Conservation (phyloP, 2,113 vertebrate genomes). For the Nymphicus hollandicus region DNA sequence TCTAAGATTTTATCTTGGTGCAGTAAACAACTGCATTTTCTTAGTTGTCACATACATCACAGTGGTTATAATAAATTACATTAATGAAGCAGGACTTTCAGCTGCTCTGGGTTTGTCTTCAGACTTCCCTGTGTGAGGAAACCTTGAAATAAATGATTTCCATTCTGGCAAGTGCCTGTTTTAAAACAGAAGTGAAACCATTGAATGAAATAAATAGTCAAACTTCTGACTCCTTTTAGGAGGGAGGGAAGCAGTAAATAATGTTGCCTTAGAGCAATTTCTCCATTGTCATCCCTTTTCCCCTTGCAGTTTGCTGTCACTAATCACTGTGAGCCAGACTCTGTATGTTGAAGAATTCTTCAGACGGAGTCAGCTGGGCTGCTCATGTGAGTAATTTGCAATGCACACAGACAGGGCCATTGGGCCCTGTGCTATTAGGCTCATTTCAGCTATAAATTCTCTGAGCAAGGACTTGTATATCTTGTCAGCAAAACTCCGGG, state of each 20-base stretch:
- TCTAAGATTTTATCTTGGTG: neutral
- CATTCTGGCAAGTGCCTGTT: neutral
- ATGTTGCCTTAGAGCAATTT: neutral
- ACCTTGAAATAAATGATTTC: neutral
- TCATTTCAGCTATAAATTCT: neutral
- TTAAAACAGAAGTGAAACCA: neutral
- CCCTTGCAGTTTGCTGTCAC: neutral
- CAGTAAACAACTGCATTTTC: neutral
- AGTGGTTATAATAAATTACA: neutral
- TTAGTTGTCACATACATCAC: neutral
- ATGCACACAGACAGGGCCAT: neutral
- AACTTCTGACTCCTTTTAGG: neutral
- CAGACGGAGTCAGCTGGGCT: neutral
- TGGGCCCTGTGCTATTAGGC: neutral
- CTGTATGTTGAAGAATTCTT: neutral
- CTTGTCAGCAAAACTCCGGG: neutral
- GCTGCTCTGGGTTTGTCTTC: neutral
- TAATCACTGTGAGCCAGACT: neutral
- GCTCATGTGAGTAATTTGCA: conserved; percentile 24
- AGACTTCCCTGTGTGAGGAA: neutral
- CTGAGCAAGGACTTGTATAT: neutral
- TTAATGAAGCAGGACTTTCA: neutral
- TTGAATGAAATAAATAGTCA: neutral
- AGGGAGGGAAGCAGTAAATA: neutral
- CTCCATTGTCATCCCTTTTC: neutral